Conservation (phyloP, 2,797 vertebrate species). For the Enoplosus armatus region DNA sequence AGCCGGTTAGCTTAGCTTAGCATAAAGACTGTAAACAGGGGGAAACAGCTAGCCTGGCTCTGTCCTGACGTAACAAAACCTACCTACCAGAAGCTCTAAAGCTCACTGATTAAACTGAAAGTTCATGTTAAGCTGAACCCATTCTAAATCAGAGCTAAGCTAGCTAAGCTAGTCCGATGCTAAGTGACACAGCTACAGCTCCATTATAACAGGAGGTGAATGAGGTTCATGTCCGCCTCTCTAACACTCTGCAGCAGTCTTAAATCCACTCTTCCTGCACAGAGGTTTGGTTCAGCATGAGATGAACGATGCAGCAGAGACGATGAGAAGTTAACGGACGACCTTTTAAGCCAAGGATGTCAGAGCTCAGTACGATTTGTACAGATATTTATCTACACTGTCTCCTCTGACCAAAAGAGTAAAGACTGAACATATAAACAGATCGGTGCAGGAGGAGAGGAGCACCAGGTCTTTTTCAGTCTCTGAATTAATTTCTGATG, state of each 20-base stretch:
- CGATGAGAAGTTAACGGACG: not conserved
- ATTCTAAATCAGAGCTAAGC: not conserved
- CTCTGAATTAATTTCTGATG: not conserved
- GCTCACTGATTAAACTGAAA: not conserved
- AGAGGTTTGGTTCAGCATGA: not conserved
- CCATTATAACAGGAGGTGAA: not conserved
- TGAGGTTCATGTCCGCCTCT: no score
- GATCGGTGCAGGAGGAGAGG: not conserved
- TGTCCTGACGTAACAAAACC: no score
- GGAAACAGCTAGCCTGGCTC: no score
- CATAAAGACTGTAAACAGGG: no score
- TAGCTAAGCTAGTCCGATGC: not conserved
- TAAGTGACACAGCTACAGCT: not conserved
- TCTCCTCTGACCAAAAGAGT: not conserved
- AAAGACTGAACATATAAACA: no score
- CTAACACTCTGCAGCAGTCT: no score
- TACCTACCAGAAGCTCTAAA: no score
- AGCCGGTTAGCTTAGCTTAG: no score
- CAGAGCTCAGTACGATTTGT: not conserved
- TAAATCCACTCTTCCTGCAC: not conserved
- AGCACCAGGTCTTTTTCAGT: not conserved
- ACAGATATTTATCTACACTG: conserved; percentile 1
- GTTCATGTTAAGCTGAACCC: not conserved
- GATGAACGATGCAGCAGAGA: not conserved
- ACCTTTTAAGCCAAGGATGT: not conserved